These are phyloP conservation scores for Scaptomyza hsui DNA, from an alignment of 1,140 invertebrate genomes.

Conservation along the genomic window DNA sequence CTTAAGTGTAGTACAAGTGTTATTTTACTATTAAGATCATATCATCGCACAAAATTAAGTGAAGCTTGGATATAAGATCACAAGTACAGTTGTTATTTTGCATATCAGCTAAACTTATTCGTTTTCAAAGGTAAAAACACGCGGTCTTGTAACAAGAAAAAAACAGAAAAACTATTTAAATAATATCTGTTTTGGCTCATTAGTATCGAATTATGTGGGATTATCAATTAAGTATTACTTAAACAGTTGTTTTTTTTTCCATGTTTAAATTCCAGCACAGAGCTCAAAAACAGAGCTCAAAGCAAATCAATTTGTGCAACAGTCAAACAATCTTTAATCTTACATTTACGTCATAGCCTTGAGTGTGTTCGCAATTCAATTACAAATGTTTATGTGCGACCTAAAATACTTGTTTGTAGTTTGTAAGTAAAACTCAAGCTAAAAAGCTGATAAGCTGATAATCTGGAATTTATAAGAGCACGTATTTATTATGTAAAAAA, in stretches of 20 bases:
- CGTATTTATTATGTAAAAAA: slow-evolving; percentile 4
- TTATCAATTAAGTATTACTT: background rate
- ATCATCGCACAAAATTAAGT: too few species aligned
- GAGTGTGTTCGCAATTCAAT: background rate
- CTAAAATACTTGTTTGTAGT: background rate
- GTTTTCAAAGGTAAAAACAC: too few species aligned
- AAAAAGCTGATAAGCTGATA: slow-evolving; percentile 19
- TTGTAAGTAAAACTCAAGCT: background rate
- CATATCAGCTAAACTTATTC: too few species aligned
- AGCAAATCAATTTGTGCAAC: background rate
- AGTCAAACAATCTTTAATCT: slow-evolving; percentile 7
- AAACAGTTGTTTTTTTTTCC: background rate
- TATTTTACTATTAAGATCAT: too few species aligned
- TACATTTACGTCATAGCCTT: background rate
- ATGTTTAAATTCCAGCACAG: background rate
- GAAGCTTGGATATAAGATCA: too few species aligned
- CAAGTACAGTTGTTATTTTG: too few species aligned
- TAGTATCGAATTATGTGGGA: background rate
- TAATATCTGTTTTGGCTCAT: background rate
- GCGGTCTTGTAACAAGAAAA: too few species aligned
- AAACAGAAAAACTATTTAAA: too few species aligned
- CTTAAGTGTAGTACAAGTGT: too few species aligned
- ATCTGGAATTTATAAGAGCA: slow-evolving; percentile 1
- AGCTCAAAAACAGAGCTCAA: background rate
- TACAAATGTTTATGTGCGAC: background rate